Base-by-base conservation (phyloP, 2,888 invertebrate genomes). In the Clivina fossor region DNA sequence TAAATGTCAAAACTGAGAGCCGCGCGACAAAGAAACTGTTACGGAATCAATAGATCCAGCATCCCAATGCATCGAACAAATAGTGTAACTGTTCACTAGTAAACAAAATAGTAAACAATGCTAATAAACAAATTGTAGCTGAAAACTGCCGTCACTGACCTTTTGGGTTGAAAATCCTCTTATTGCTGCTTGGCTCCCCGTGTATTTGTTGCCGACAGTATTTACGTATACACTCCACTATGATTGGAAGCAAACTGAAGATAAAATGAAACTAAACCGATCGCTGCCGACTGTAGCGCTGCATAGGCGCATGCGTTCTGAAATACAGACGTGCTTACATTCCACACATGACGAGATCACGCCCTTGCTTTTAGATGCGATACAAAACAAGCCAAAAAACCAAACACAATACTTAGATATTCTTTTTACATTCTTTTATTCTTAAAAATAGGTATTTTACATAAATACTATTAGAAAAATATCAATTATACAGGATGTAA, bases 331-430 rank as follows among this genome's bases (percentile, higher is more conserved):
- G n/a, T n/a, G n/a, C n/a, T n/a, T n/a, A 16, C 38, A 38, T 38
- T 38, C 38, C 11, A n/a, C 11, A 18, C 20, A 38, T 19, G 7
- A 19, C 38, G 8, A 35, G 38, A 19, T 38, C 38, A 38, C 38
- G 38, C 38, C 38, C 38, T 38, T 38, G 20, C 19, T 38, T 38
- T 38, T n/a, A n/a, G n/a, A n/a, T n/a, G n/a, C n/a, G n/a, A n/a
- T n/a, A n/a, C n/a, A 7, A 38, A 38, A 38, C 4, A 4, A 38
- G 9, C 9, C 38, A 8, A 5, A 9, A n/a, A n/a, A n/a, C n/a
- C n/a, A n/a, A n/a, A n/a, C n/a, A n/a, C n/a, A n/a, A n/a, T n/a
- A n/a, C n/a, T 26, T 26, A 5, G 26, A 8, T 26, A 26, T 26
- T 26, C 5, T 26, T 26, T 26, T 26, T 8, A 26, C 26, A 7